These are phyloP conservation scores for Stenotaenia linearis DNA, from an alignment of 2,888 invertebrate genomes.

Conservation along the genomic window DNA sequence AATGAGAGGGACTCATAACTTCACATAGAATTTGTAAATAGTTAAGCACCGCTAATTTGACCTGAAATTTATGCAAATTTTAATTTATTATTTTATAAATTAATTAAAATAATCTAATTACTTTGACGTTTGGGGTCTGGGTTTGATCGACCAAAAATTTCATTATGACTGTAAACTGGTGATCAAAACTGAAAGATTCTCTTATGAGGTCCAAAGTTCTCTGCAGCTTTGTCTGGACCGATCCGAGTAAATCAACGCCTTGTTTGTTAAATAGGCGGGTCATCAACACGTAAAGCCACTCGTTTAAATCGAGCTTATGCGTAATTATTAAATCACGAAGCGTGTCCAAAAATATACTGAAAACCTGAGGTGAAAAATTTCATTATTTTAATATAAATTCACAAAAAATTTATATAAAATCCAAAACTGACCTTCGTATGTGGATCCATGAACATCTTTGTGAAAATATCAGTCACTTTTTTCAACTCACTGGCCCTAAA, in stretches of 20 bases:
- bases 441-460: slow-evolving; percentile 95
- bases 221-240: slow-evolving; percentile 84
- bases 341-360: slow-evolving; percentile 87
- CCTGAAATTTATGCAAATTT: slow-evolving; percentile 42
- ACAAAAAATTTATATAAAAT: slow-evolving; percentile 8
- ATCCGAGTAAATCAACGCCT: slow-evolving; percentile 84
- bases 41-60: slow-evolving; percentile 52
- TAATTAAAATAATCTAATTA: slow-evolving; percentile 35
- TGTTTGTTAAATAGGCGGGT: slow-evolving; percentile 81
- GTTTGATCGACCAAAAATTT: slow-evolving; percentile 83
- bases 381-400: no score
- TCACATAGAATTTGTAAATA: slow-evolving; percentile 49
- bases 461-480: slow-evolving; percentile 85
- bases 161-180: slow-evolving; percentile 57
- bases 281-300: slow-evolving; percentile 88
- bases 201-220: slow-evolving; percentile 73
- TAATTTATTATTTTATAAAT: not conserved
- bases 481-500: slow-evolving; percentile 59
- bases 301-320: slow-evolving; percentile 79
- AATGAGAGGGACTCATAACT: slow-evolving; percentile 49
- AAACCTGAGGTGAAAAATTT: no score
- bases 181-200: slow-evolving; percentile 57
- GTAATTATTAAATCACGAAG: slow-evolving; percentile 80
- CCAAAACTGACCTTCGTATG: slow-evolving; percentile 63
- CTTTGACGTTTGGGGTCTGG: slow-evolving; percentile 73